Evolutionary conservation across 1,140 invertebrate species (phyloP), one percentile per base, ranked within the genome.

Genomic region (Macrosteles quadrilineatus): DNA sequence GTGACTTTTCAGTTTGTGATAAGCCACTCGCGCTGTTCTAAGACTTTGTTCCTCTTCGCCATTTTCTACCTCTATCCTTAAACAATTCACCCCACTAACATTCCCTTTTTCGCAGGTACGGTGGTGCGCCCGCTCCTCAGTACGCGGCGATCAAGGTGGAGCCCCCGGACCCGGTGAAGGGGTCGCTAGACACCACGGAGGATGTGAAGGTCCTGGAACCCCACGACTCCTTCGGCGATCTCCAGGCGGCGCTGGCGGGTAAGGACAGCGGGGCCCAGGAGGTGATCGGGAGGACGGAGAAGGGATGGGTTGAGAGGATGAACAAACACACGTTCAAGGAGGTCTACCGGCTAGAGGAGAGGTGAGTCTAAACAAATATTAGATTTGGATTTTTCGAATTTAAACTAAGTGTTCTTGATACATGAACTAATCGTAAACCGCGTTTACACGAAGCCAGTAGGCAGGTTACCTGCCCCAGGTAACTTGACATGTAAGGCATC

Each of bases 151-250:
- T 21, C n/a, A 31, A 36, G 17, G 30, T 62, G 53, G 12, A 17
- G 25, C 30, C 57, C 11, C 63, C 14, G 25, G 2, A 74, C 76
- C 30, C 53, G 1, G 68, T 43, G 1, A 72, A 74, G 55, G 74
- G 75, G 1, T 73, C 78, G 32, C 82, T 82, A 66, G 76, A 72
- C 2, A 83, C 80, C 69, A 79, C 29, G 11, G 71, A 50, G 47
- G 14, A 4, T 19, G 47, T 59, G 55, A 6, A 67, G 17, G 72
- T 76, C 25, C 57, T 50, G 23, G 31, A 36, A 6, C 14, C 55
- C 23, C 27, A 53, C 31, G 23, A 59, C 11, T 1, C 2, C 1
- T 17, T 2, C 55, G n/a, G 4, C 21, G 55, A 59, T n/a, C 55
- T 59, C 21, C 14, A 59, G 55, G 43, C 21, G 9, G 43, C 29